phyloP scores from a whole-genome alignment of 1,140 invertebrate genomes.

The Araneus ventricosus region DNA sequence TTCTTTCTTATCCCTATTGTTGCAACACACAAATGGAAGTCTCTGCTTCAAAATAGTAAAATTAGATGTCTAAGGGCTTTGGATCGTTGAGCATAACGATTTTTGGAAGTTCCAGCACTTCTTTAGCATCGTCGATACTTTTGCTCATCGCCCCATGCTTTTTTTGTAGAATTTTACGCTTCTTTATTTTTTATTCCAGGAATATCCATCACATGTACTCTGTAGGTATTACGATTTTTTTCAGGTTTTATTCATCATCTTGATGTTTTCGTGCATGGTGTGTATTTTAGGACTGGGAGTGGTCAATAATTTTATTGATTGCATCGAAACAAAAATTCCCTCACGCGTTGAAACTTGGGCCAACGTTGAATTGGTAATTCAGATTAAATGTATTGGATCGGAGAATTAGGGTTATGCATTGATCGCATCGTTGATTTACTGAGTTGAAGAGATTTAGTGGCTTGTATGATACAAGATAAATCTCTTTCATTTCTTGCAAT shows the following conservation, averaged over 20 bases:
- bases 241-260: conserved; percentile 24
- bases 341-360: conserved; percentile 48
- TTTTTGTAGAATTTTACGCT: not conserved
- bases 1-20: not conserved
- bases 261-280: conserved; percentile 50
- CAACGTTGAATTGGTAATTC: conserved; percentile 49
- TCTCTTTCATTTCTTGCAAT: conserved; percentile 12
- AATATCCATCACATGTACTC: conserved; percentile 41
- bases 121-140: not conserved
- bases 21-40: not conserved
- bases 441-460: conserved; percentile 22
- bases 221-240: conserved; percentile 39
- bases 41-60: conserved; percentile 30
- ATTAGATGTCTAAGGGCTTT: conserved; percentile 1
- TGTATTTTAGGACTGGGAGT: conserved; percentile 61
- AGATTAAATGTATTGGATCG: conserved; percentile 50
- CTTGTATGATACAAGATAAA: not conserved
- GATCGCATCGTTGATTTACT: conserved; percentile 20
- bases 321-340: conserved; percentile 43
- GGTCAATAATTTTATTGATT: conserved; percentile 64
- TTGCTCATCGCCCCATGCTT: not conserved
- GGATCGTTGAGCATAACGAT: conserved; percentile 35
- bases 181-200: conserved; percentile 20
- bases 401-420: conserved; percentile 44
- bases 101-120: not conserved